These are phyloP conservation scores for Calameuta pallipes DNA, from an alignment of 2,888 invertebrate species.

Conservation along the genomic window DNA sequence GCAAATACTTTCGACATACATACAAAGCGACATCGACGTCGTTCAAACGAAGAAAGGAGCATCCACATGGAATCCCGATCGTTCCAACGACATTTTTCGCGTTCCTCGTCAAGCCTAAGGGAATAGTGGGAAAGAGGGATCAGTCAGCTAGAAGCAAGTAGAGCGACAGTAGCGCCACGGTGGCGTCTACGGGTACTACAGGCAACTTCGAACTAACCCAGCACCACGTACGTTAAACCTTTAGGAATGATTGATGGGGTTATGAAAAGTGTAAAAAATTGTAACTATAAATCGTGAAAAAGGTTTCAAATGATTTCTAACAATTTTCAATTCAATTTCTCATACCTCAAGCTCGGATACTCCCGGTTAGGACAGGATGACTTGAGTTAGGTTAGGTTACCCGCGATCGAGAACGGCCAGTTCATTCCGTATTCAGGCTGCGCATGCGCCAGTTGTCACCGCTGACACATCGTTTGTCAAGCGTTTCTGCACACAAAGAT, in stretches of 20 bases:
- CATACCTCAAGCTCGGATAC: not conserved
- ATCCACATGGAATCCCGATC: not conserved
- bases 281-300: not conserved
- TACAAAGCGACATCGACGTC: not conserved
- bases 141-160: not conserved
- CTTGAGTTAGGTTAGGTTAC: not conserved
- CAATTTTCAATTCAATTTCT: not conserved
- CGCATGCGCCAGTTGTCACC: conserved; percentile 66
- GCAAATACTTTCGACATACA: not conserved
- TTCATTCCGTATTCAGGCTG: conserved; percentile 64
- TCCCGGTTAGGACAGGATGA: not conserved
- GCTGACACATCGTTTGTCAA: conserved; percentile 67
- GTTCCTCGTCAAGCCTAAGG: not conserved
- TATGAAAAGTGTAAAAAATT: not conserved
- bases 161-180: not conserved
- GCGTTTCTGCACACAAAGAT: conserved; percentile 60
- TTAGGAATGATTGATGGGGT: not conserved
- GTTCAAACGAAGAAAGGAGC: not conserved
- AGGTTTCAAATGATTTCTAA: not conserved
- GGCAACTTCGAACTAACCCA: not conserved
- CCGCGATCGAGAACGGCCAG: conserved; percentile 24
- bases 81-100: not conserved
- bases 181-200: not conserved
- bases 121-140: not conserved
- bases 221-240: not conserved